Conservation (phyloP, 2,113 vertebrate genomes). For the Arizona elegans region DNA sequence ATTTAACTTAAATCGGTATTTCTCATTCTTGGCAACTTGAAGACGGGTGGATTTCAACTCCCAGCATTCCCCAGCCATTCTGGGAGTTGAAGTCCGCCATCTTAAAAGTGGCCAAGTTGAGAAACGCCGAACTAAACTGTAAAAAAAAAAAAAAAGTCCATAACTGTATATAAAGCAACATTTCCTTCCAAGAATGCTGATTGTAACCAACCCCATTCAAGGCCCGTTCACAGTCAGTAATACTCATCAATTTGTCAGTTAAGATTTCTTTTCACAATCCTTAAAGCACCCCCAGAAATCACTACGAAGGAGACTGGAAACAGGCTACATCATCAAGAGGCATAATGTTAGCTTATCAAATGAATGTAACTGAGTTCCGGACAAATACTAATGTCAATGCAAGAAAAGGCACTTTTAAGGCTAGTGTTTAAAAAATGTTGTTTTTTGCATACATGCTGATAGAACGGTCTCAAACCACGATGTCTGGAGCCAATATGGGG, state of each 20-base stretch:
- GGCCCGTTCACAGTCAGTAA: not conserved
- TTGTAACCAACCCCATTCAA: not conserved
- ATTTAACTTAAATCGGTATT: not conserved
- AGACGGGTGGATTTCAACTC: not conserved
- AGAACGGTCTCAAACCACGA: too few species aligned
- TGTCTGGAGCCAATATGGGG: not conserved
- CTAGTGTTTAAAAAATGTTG: slow-evolving; percentile 57
- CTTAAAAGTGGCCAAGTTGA: not conserved
- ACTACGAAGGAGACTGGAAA: not conserved
- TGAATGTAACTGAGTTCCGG: not conserved
- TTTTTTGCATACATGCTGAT: not conserved
- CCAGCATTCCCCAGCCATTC: not conserved
- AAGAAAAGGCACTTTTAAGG: slow-evolving; percentile 75
- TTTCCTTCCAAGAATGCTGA: not conserved
- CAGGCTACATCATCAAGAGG: not conserved
- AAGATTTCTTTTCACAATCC: not conserved
- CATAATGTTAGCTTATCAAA: slow-evolving; percentile 6
- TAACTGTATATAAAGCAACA: not conserved
- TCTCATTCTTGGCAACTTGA: not conserved
- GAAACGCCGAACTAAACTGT: not conserved
- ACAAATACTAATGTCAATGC: slow-evolving; percentile 32
- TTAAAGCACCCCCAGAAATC: not conserved
- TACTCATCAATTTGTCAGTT: not conserved
- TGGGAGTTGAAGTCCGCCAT: not conserved
- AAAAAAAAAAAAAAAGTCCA: not conserved